These are phyloP conservation scores for Drosophila funebris DNA, from an alignment of 1,140 invertebrate genomes.

Conservation along the genomic window DNA sequence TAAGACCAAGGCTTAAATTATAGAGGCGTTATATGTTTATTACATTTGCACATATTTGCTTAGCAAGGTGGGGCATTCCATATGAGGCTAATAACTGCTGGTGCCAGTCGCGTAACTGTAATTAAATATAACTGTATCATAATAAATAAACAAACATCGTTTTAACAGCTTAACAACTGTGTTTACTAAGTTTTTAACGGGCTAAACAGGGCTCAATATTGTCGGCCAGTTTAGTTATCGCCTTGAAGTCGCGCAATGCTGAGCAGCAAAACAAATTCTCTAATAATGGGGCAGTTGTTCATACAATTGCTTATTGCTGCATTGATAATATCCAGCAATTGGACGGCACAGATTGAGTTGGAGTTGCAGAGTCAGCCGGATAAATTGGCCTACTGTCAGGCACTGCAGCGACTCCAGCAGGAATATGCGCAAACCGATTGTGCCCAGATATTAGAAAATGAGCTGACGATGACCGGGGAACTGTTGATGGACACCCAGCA, in stretches of 20 bases:
- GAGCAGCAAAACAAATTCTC: background rate
- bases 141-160: background rate
- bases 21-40: no score
- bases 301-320: slow-evolving; percentile 10
- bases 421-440: slow-evolving; percentile 19
- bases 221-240: slow-evolving; percentile 4
- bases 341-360: slow-evolving; percentile 16
- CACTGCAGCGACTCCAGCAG: slow-evolving; percentile 27
- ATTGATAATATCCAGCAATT: slow-evolving; percentile 15
- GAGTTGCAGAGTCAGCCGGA: slow-evolving; percentile 34
- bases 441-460: slow-evolving; percentile 32
- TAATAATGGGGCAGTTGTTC: slow-evolving; percentile 12
- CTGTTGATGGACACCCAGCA: slow-evolving; percentile 44
- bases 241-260: slow-evolving; percentile 6
- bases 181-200: background rate
- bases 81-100: background rate
- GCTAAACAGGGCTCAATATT: background rate
- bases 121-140: slow-evolving; percentile 12
- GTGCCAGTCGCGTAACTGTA: background rate
- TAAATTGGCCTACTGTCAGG: slow-evolving; percentile 53
- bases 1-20: no score
- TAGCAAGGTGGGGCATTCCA: background rate
- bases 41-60: background rate
- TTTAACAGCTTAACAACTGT: slow-evolving; percentile 16
- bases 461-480: slow-evolving; percentile 36